Evolutionary conservation across 2,888 invertebrate genomes (phyloP).

Genomic region (Notocelia uddmanniana): DNA sequence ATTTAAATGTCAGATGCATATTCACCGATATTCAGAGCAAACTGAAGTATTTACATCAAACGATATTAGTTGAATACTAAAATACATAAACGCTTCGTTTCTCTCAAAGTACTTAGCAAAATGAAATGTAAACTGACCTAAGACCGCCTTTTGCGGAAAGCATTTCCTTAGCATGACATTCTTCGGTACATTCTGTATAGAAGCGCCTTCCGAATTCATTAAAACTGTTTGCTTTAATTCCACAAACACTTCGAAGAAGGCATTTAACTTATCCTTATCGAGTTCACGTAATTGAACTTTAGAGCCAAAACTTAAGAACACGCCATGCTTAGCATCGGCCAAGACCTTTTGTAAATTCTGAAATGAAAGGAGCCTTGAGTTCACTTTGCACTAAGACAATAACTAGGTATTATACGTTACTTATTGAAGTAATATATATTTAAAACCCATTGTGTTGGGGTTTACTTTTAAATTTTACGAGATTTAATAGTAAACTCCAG

Average conservation of each 20-base stretch:
- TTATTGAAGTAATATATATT: background rate
- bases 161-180: slow-evolving; percentile 79
- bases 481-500: too few relatives aligned
- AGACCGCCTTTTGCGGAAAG: slow-evolving; percentile 83
- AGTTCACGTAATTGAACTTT: slow-evolving; percentile 57
- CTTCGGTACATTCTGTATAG: slow-evolving; percentile 63
- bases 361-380: slow-evolving; percentile 20
- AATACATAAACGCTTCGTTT: slow-evolving; percentile 20
- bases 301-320: slow-evolving; percentile 64
- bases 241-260: slow-evolving; percentile 68
- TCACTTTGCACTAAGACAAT: background rate
- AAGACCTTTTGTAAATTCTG: slow-evolving; percentile 52
- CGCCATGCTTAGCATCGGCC: slow-evolving; percentile 57
- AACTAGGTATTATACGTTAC: background rate
- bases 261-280: slow-evolving; percentile 54
- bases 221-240: slow-evolving; percentile 75
- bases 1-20: too few relatives aligned
- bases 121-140: slow-evolving; percentile 56
- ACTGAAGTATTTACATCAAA: background rate
- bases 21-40: background rate
- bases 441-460: too few relatives aligned
- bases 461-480: background rate
- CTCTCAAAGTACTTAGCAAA: slow-evolving; percentile 34
- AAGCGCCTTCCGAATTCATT: slow-evolving; percentile 81
- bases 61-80: slow-evolving; percentile 6